Percentiles rank a stretch among this genome's conserved stretches.
Evolutionary conservation across 1,140 invertebrate genomes (phyloP).

Genomic region (Rhynchophorus ferrugineus): DNA sequence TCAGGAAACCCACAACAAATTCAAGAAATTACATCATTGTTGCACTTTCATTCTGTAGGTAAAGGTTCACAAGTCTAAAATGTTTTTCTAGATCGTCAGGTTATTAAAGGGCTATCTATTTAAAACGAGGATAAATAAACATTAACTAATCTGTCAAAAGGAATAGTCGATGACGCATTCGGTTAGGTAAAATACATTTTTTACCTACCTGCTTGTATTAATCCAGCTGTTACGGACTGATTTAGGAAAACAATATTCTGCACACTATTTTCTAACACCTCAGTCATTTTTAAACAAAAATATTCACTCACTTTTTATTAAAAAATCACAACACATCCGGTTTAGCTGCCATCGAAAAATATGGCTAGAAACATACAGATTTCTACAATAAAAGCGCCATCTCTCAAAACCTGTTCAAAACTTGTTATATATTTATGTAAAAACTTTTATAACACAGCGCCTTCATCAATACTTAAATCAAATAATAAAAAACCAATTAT

Average conservation of each 20-base stretch:
- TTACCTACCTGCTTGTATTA: slow-evolving; percentile 29
- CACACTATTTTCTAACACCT: slow-evolving; percentile 25
- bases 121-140: background rate
- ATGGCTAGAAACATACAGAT: background rate
- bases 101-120: too few relatives aligned
- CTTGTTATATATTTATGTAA: too few relatives aligned
- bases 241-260: slow-evolving; percentile 22
- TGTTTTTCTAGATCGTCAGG: too few relatives aligned
- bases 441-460: too few relatives aligned
- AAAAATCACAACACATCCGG: slow-evolving; percentile 11
- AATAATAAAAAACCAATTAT: too few relatives aligned
- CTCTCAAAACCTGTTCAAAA: too few relatives aligned
- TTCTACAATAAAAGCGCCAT: background rate
- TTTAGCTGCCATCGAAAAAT: background rate
- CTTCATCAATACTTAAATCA: too few relatives aligned
- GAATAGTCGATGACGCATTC: slow-evolving; percentile 10
- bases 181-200: slow-evolving; percentile 1
- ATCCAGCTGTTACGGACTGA: slow-evolving; percentile 20
- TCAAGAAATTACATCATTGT: too few relatives aligned
- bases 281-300: slow-evolving; percentile 28
- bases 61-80: too few relatives aligned
- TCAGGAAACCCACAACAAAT: too few relatives aligned
- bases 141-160: background rate
- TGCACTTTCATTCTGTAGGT: too few relatives aligned
- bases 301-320: slow-evolving; percentile 20